phyloP scores from a whole-genome alignment of 2,888 invertebrate genomes.

The Leptinotarsa rubiginosa region DNA sequence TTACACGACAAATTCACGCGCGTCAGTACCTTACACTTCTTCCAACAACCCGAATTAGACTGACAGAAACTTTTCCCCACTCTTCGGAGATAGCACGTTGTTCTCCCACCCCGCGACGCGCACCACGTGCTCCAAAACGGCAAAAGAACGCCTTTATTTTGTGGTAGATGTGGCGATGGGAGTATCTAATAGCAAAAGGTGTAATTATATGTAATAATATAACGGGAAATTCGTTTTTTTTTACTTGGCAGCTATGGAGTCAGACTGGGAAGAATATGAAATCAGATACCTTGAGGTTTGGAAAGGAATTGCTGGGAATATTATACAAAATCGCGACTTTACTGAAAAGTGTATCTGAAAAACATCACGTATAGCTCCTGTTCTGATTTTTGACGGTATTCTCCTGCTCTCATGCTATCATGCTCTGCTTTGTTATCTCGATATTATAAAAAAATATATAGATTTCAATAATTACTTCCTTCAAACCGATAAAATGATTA shows the following conservation, averaged over 20 bases:
- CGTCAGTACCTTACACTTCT: conserved; percentile 51
- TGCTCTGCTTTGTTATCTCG: too few relatives aligned
- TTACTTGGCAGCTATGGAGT: background rate
- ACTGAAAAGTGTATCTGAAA: too few relatives aligned
- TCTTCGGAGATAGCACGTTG: conserved; percentile 57
- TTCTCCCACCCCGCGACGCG: conserved; percentile 61
- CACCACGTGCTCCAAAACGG: conserved; percentile 61
- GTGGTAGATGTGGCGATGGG: conserved; percentile 46
- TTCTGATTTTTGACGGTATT: too few relatives aligned
- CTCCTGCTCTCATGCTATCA: too few relatives aligned
- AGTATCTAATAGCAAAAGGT: conserved; percentile 43
- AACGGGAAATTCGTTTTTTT: conserved; percentile 16
- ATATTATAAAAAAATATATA: too few relatives aligned
- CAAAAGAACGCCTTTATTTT: conserved; percentile 49
- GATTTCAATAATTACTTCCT: too few relatives aligned
- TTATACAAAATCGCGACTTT: too few relatives aligned
- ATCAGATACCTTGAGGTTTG: background rate
- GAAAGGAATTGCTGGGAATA: too few relatives aligned
- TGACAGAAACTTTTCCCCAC: conserved; percentile 58
- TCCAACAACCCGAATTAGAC: conserved; percentile 54
- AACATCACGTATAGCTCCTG: too few relatives aligned
- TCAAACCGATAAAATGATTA: too few relatives aligned
- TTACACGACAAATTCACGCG: conserved; percentile 38
- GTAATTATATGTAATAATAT: conserved; percentile 39
- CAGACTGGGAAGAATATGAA: background rate